Conservation (phyloP, 2,797 vertebrate species). For the Cuculus canorus region DNA sequence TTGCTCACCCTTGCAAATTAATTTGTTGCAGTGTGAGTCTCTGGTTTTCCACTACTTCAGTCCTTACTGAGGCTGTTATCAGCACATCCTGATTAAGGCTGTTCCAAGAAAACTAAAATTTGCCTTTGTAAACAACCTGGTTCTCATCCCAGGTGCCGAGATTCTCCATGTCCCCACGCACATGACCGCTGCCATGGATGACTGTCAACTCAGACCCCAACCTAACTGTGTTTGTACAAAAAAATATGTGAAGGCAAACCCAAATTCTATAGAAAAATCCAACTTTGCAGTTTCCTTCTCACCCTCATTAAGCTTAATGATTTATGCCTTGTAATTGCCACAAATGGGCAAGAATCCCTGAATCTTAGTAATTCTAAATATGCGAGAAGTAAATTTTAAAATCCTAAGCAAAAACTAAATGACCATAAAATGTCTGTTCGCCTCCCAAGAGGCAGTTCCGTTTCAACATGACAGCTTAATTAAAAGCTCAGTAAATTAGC, state of each 20-base stretch:
- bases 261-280: neutral
- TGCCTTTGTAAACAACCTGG: neutral
- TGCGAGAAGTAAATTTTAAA: slow-evolving; percentile 59
- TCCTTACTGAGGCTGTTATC: neutral
- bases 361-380: slow-evolving; percentile 63
- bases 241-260: neutral
- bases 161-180: neutral
- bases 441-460: slow-evolving; percentile 59
- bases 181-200: accelerated
- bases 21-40: accelerated
- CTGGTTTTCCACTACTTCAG: neutral
- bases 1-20: neutral
- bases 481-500: slow-evolving; percentile 66
- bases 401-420: slow-evolving; percentile 74
- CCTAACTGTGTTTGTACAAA: neutral
- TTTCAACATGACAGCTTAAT: slow-evolving; percentile 71
- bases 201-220: accelerated
- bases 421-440: slow-evolving; percentile 59
- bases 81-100: neutral
- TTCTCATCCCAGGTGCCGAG: neutral
- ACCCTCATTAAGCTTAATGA: slow-evolving; percentile 51
- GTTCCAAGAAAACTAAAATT: neutral
- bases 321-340: slow-evolving; percentile 59
- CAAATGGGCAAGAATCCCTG: slow-evolving; percentile 57
- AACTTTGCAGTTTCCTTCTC: neutral